phyloP scores from a whole-genome alignment of 35 echinoderm and acorn worm species.

The Ophioderma brevispina region DNA sequence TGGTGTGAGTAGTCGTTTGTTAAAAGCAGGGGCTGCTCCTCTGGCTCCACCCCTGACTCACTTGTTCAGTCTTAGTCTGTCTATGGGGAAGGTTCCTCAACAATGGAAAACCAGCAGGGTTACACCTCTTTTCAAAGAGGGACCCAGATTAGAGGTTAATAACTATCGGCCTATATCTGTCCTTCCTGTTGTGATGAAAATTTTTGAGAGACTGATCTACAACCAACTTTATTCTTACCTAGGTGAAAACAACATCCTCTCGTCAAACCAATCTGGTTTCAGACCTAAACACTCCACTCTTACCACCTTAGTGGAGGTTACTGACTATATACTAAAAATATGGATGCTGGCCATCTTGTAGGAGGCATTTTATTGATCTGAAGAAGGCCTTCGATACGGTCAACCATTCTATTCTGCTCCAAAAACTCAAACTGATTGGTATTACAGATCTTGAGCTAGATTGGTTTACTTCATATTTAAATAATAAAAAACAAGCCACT shows the following conservation, averaged over 20 bases:
- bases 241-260: too few species aligned
- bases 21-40: slow-evolving; percentile 5
- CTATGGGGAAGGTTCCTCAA: too few species aligned
- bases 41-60: not conserved
- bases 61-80: slow-evolving; percentile 9
- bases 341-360: too few species aligned
- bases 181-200: slow-evolving; percentile 37
- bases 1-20: not conserved
- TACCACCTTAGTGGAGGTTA: too few species aligned
- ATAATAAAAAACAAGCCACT: slow-evolving; percentile 5
- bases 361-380: too few species aligned
- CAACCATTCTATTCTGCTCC: slow-evolving; percentile 5
- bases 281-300: too few species aligned
- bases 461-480: slow-evolving; percentile 28
- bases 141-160: not conserved
- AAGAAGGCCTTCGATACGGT: slow-evolving; percentile 38
- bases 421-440: too few species aligned
- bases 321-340: too few species aligned
- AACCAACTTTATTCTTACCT: slow-evolving; percentile 8
- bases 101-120: slow-evolving; percentile 43
- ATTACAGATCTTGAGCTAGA: slow-evolving; percentile 22
- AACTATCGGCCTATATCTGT: slow-evolving; percentile 67
- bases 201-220: slow-evolving; percentile 32
- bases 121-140: slow-evolving; percentile 31
- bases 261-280: too few species aligned